phyloP scores from a whole-genome alignment of 1,140 invertebrate genomes.

The Drosophila bifasciata region DNA sequence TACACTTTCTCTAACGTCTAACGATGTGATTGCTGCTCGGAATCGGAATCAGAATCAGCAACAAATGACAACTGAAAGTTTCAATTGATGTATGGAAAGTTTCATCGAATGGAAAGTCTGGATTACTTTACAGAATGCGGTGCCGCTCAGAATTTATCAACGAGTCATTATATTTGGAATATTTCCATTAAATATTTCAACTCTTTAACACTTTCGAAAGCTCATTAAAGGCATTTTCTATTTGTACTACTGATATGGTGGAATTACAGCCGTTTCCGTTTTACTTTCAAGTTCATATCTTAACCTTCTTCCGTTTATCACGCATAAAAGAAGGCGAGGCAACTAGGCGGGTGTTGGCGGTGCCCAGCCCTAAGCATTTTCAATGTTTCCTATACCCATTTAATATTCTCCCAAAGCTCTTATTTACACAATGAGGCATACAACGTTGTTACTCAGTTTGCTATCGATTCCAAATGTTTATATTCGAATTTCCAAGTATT shows the following conservation, averaged over 20 bases:
- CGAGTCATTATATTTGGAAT: not conserved
- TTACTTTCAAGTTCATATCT: no score
- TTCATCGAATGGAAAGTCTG: conserved; percentile 15
- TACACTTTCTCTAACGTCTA: conserved; percentile 44
- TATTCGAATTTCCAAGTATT: conserved; percentile 24
- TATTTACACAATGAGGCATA: conserved; percentile 19
- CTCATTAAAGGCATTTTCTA: no score
- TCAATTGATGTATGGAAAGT: conserved; percentile 33
- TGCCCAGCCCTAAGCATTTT: not conserved
- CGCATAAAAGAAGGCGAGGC: no score
- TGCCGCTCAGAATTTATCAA: not conserved
- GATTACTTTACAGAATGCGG: not conserved
- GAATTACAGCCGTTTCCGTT: no score
- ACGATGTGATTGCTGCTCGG: not conserved
- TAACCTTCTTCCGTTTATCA: no score
- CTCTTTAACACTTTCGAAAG: no score
- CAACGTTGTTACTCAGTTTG: conserved; percentile 19
- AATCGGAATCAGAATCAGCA: no score
- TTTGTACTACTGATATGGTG: no score
- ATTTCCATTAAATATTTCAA: no score
- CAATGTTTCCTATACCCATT: conserved; percentile 3
- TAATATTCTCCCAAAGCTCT: not conserved
- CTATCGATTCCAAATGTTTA: conserved; percentile 33
- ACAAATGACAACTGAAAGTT: not conserved
- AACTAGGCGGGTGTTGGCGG: no score